Conservation (phyloP, 2,888 invertebrate genomes). For the Pterostichus madidus region DNA sequence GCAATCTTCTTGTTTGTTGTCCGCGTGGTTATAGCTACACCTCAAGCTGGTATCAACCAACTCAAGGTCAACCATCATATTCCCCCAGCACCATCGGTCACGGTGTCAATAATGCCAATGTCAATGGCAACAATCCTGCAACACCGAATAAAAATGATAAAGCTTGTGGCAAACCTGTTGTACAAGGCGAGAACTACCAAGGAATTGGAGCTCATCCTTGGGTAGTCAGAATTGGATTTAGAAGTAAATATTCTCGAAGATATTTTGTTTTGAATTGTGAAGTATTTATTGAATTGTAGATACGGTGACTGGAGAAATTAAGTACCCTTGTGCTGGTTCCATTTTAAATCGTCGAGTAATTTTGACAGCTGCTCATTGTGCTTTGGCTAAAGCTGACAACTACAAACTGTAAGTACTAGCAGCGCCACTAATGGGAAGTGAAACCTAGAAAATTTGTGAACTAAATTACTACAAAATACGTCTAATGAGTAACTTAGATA, state of each 20-base stretch:
- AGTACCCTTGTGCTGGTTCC: constrained; percentile 88
- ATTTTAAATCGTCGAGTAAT: constrained; percentile 82
- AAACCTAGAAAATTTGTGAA: neutral
- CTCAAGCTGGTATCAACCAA: constrained; percentile 43
- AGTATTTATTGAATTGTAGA: constrained; percentile 82
- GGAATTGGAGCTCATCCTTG: constrained; percentile 88
- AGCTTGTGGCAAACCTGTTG: constrained; percentile 83
- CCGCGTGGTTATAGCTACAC: constrained; percentile 76
- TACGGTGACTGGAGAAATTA: constrained; percentile 83
- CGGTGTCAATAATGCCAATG: neutral
- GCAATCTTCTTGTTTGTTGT: constrained; percentile 82
- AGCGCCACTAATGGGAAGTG: neutral
- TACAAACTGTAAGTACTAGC: constrained; percentile 84
- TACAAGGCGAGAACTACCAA: constrained; percentile 82
- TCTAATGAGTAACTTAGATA: neutral
- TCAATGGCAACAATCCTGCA: neutral
- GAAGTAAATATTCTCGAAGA: constrained; percentile 80
- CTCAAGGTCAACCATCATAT: constrained; percentile 62
- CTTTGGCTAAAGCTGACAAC: constrained; percentile 86
- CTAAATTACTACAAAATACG: neutral
- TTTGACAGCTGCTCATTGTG: constrained; percentile 89
- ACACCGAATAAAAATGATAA: constrained; percentile 76
- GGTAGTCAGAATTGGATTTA: constrained; percentile 87
- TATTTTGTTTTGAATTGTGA: constrained; percentile 87
- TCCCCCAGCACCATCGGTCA: constrained; percentile 30